Evolutionary conservation across 2,888 invertebrate species (phyloP).

Genomic region (Pomacea canaliculata): DNA sequence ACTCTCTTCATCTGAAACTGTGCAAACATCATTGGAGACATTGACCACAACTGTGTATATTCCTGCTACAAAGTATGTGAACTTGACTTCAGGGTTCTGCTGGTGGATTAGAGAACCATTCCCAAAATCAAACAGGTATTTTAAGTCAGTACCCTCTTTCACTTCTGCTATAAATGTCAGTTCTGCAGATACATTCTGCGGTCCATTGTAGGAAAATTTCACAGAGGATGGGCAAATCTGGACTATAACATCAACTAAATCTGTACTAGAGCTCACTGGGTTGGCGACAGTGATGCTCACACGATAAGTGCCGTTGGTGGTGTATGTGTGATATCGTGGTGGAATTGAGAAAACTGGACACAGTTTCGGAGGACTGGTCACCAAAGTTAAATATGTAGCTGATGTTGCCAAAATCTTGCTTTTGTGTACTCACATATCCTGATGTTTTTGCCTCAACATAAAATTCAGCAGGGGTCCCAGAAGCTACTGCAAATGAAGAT

Average conservation of each 20-base stretch:
- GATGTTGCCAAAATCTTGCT: slow-evolving; percentile 22
- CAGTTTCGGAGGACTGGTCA: not conserved
- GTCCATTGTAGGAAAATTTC: slow-evolving; percentile 38
- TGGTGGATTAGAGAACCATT: slow-evolving; percentile 24
- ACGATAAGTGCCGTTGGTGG: slow-evolving; percentile 29
- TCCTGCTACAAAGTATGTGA: slow-evolving; percentile 39
- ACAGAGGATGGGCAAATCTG: slow-evolving; percentile 40
- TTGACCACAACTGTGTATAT: slow-evolving; percentile 38
- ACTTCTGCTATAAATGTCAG: slow-evolving; percentile 36
- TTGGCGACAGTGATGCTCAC: slow-evolving; percentile 41
- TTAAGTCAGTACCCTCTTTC: slow-evolving; percentile 36
- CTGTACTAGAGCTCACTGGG: slow-evolving; percentile 34
- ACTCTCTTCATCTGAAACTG: not conserved
- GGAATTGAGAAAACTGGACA: not conserved
- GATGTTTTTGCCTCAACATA: too few species aligned
- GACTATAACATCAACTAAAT: slow-evolving; percentile 33
- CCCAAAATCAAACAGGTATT: slow-evolving; percentile 40
- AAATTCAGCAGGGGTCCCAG: not conserved
- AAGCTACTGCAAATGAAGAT: not conserved
- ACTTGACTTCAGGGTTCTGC: not conserved
- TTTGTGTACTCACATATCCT: too few species aligned
- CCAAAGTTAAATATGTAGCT: slow-evolving; percentile 12
- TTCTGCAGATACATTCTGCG: slow-evolving; percentile 30
- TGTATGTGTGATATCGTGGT: slow-evolving; percentile 5
- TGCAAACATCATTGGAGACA: slow-evolving; percentile 48